Evolutionary conservation across 2,113 vertebrate genomes (phyloP).

Genomic region (Podiceps cristatus): DNA sequence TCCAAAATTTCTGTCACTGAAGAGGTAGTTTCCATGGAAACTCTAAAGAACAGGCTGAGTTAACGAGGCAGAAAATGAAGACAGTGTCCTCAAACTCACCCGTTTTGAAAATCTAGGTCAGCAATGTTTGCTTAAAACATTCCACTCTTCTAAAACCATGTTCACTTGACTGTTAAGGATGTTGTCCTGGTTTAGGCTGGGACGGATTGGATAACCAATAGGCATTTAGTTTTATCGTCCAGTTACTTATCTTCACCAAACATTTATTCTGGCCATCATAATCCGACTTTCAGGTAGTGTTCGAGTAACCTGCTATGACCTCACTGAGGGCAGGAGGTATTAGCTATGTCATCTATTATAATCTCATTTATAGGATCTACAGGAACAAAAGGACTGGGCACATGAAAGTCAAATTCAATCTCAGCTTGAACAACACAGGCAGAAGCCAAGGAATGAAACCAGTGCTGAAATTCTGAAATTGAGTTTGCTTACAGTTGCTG

Average conservation of each 20-base stretch:
- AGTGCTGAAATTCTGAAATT: background rate
- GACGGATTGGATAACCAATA: background rate
- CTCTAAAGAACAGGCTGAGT: conserved; percentile 1
- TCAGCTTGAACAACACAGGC: background rate
- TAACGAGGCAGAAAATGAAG: conserved; percentile 54
- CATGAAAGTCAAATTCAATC: background rate
- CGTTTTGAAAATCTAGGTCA: conserved; percentile 69
- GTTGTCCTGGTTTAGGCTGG: no score
- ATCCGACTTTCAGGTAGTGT: background rate
- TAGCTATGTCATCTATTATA: background rate
- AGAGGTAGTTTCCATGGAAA: conserved; percentile 61
- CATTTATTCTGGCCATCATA: background rate
- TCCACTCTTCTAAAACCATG: conserved; percentile 28
- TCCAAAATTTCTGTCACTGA: conserved; percentile 18
- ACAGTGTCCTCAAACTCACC: conserved; percentile 61
- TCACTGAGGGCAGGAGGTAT: background rate
- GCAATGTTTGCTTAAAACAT: conserved; percentile 60
- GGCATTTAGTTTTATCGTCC: background rate
- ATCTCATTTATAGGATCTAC: background rate
- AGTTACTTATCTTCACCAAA: conserved; percentile 34
- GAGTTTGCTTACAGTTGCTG: background rate
- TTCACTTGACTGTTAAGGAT: conserved; percentile 37
- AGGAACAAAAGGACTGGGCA: background rate
- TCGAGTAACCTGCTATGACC: background rate
- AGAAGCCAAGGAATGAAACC: background rate